These are phyloP conservation scores for Brotula barbata DNA, from an alignment of 2,797 vertebrate genomes.

Conservation along the genomic window DNA sequence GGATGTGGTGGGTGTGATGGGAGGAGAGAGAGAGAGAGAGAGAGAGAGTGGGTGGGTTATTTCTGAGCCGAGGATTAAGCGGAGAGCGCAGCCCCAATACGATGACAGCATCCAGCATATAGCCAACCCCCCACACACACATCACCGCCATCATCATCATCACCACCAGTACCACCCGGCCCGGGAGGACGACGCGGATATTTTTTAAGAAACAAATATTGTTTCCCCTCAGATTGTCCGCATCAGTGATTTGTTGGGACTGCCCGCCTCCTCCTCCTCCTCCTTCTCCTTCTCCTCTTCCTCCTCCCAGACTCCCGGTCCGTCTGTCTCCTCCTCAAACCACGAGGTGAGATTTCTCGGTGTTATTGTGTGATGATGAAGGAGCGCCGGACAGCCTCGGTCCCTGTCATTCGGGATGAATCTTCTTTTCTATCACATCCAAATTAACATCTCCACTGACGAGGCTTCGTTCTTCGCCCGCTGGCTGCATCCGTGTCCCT, in stretches of 20 bases:
- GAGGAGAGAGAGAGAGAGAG: conserved; percentile 32
- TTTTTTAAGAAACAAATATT: conserved; percentile 32
- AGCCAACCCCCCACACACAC: conserved; percentile 59
- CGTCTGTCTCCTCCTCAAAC: conserved; percentile 60
- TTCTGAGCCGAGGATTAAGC: conserved; percentile 79
- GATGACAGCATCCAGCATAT: conserved; percentile 82
- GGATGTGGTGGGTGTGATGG: conserved; percentile 31
- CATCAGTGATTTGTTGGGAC: conserved; percentile 20
- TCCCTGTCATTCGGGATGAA: conserved; percentile 23
- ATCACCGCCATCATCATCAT: conserved; percentile 59
- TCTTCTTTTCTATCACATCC: conserved; percentile 22
- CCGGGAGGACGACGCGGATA: conserved; percentile 53
- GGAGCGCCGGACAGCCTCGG: conserved; percentile 51
- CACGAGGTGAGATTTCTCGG: conserved; percentile 79
- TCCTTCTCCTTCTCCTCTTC: too few species aligned
- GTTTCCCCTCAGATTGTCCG: conserved; percentile 14
- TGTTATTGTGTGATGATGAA: conserved; percentile 62
- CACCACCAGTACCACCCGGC: conserved; percentile 63
- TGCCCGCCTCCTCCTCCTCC: conserved; percentile 17
- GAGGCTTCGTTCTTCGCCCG: conserved; percentile 18
- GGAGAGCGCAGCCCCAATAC: conserved; percentile 70
- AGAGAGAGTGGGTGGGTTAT: conserved; percentile 64
- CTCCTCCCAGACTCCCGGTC: conserved; percentile 41
- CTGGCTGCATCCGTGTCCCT: conserved; percentile 36
- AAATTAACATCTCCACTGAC: conserved; percentile 24